phyloP scores from a whole-genome alignment of 1,140 invertebrate species.

The Drosophila cardini region DNA sequence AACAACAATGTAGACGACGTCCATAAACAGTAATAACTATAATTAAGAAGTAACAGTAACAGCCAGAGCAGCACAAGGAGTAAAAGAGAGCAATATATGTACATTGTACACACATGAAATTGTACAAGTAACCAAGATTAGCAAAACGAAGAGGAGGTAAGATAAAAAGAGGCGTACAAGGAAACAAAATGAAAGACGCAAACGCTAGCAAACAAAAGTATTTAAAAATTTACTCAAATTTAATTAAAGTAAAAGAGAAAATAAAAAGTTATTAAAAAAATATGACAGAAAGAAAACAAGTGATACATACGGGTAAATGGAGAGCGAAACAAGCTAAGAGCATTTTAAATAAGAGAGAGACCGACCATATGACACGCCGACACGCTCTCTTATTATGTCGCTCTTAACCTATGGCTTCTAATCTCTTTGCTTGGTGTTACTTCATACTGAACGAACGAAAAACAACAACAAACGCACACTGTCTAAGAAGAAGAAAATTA shows the following conservation, averaged over 20 bases:
- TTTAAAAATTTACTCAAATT: slow-evolving; percentile 25
- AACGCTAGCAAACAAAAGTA: slow-evolving; percentile 22
- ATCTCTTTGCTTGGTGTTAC: slow-evolving; percentile 54
- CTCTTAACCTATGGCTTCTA: slow-evolving; percentile 24
- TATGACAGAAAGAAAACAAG: slow-evolving; percentile 26
- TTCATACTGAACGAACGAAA: slow-evolving; percentile 51
- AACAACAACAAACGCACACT: slow-evolving; percentile 43
- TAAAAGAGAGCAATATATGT: slow-evolving; percentile 2
- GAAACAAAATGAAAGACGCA: slow-evolving; percentile 13
- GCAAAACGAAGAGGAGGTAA: background rate
- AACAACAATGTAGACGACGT: slow-evolving; percentile 33
- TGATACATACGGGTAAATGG: slow-evolving; percentile 14
- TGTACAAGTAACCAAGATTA: slow-evolving; percentile 4
- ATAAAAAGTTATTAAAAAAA: slow-evolving; percentile 7
- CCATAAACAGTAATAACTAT: slow-evolving; percentile 58
- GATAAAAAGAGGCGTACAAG: slow-evolving; percentile 7
- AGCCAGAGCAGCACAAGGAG: slow-evolving; percentile 10
- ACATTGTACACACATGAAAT: background rate
- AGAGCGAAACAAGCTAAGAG: slow-evolving; percentile 9
- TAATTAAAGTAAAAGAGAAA: slow-evolving; percentile 38
- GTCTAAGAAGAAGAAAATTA: slow-evolving; percentile 75
- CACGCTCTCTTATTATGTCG: slow-evolving; percentile 13
- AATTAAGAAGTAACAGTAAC: slow-evolving; percentile 37
- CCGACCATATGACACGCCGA: background rate
- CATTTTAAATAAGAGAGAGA: slow-evolving; percentile 1